Evolutionary conservation across 1,140 invertebrate species (phyloP), one percentile per base, ranked within the genome.

Genomic region (Steinernema khuongi): DNA sequence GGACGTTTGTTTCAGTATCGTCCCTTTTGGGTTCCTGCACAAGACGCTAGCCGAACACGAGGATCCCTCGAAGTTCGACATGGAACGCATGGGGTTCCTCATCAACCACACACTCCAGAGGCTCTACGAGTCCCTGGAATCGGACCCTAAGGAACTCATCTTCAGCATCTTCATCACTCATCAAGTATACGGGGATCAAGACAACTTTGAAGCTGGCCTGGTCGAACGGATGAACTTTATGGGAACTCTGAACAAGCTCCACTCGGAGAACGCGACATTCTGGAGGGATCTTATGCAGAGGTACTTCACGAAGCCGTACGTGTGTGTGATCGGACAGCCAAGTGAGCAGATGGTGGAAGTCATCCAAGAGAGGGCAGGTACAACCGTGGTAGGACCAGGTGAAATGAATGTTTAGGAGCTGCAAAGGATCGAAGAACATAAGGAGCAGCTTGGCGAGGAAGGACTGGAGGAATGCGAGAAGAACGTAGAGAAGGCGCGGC

Each of bases 101-200:
- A 89, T 94, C 31, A 89, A 90, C 73, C 90, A 90, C 74, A 89
- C 90, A 66, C 89, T 91, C 68, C 86, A 92, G 4, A 90, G 92
- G 31, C 4, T 60, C 7, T 22, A n/a, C 11, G 50, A 60, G 22
- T 17, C 11, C 19, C 50, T 60, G 26, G 50, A 60, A 60, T 7
- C 50, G 2, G 50, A 60, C 88, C 91, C 93, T 81, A 89, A 91
- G 72, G 87, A 89, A 4, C 85, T 94, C 7, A 14, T 60, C 32
- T 90, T 92, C 1, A 90, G 90, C 81, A 89, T 90, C 78, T 88
- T 92, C 32, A 92, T 94, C 81, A 90, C 90, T 0, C 91, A 94
- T 85, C 90, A 91, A 78, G 86, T 95, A 22, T 94, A 93, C 86
- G 92, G 92, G 11, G 88, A 90, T 60, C 89, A 87, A 22, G 88